A percentile compares a stretch with the other conserved stretches of the same genome.
These are phyloP conservation scores for Monarcha castaneiventris DNA, from an alignment of 2,113 vertebrate genomes.

Conservation along the genomic window DNA sequence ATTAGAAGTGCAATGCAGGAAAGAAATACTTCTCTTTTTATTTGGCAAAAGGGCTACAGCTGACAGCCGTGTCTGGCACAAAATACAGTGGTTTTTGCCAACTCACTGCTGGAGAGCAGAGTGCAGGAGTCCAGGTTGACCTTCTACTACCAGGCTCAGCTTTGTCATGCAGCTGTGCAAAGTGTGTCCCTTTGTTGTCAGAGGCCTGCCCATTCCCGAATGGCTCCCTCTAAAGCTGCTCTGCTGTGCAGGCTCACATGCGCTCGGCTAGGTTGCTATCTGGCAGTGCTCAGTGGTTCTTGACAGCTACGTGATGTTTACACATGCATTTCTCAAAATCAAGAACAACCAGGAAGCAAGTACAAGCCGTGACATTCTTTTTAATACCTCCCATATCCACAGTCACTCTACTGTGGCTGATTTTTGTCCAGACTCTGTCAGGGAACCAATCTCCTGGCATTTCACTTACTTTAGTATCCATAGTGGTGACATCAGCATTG, in stretches of 20 bases:
- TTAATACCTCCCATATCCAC: background rate
- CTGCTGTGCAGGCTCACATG: background rate
- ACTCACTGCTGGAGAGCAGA: background rate
- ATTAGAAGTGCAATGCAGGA: background rate
- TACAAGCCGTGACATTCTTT: background rate
- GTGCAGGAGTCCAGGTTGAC: background rate
- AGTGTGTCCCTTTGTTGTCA: background rate
- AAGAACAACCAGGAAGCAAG: background rate
- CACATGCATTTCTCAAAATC: background rate
- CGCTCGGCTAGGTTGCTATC: background rate
- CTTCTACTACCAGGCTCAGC: background rate
- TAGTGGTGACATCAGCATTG: background rate
- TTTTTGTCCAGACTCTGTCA: background rate
- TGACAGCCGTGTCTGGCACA: background rate
- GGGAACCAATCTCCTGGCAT: background rate
- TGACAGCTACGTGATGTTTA: background rate
- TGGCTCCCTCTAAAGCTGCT: background rate
- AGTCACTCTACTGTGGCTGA: background rate
- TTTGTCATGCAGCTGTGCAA: background rate
- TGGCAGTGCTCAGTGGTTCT: background rate
- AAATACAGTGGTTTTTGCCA: background rate
- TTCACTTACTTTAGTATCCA: background rate
- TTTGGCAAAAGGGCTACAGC: background rate
- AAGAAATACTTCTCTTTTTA: background rate
- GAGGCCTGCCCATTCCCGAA: background rate